Conservation (phyloP, 1,140 invertebrate species). For the Trichoplusia ni region DNA sequence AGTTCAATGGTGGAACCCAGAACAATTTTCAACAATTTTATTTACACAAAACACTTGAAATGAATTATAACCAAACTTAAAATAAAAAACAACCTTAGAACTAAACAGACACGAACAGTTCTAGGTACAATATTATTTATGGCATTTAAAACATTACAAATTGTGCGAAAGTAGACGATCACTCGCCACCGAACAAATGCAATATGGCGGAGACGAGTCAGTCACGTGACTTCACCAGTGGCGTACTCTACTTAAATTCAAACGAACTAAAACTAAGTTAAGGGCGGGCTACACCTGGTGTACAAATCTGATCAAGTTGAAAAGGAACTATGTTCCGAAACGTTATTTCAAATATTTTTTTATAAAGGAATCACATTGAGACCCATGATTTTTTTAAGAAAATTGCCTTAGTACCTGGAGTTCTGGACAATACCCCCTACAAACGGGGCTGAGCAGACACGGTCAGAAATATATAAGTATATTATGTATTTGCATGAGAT, state of each 20-base stretch:
- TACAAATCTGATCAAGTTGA: background rate
- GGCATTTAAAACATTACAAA: conserved; percentile 51
- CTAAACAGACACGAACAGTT: conserved; percentile 31
- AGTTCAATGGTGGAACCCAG: conserved; percentile 61
- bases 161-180: conserved; percentile 50
- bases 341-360: too few species aligned
- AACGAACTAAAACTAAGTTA: too few species aligned
- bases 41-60: conserved; percentile 32
- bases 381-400: too few species aligned
- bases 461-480: too few species aligned
- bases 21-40: conserved; percentile 43
- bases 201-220: conserved; percentile 64
- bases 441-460: too few species aligned
- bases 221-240: conserved; percentile 58
- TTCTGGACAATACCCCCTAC: too few species aligned
- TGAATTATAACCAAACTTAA: conserved; percentile 8
- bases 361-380: too few species aligned
- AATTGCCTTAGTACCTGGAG: too few species aligned
- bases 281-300: background rate
- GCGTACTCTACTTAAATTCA: conserved; percentile 16
- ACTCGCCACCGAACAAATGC: conserved; percentile 58
- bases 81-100: conserved; percentile 39
- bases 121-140: conserved; percentile 15
- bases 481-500: too few species aligned
- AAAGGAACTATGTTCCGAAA: background rate